Evolutionary conservation across 2,888 invertebrate genomes (phyloP).

Genomic region (Amaurobius ferox): DNA sequence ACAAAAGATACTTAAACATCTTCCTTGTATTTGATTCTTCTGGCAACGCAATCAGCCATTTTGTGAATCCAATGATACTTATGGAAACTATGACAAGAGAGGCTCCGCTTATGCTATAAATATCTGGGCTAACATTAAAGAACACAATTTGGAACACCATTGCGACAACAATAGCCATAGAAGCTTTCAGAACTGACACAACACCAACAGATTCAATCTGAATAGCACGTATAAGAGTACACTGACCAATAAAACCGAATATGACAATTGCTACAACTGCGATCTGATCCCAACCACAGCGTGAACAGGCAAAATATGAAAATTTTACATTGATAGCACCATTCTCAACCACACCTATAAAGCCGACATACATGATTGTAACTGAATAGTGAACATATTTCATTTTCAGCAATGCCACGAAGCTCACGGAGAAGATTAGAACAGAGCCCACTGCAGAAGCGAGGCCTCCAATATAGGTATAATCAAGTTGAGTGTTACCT

Average conservation of each 20-base stretch:
- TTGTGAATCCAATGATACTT: conserved; percentile 87
- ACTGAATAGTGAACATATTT: conserved; percentile 91
- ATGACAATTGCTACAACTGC: conserved; percentile 81
- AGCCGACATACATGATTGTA: conserved; percentile 92
- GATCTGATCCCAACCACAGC: conserved; percentile 87
- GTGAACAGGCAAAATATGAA: conserved; percentile 74
- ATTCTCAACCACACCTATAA: too few relatives aligned
- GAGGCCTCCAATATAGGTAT: conserved; percentile 83
- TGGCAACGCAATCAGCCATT: conserved; percentile 90
- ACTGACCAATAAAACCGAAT: conserved; percentile 73
- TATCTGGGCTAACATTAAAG: too few relatives aligned
- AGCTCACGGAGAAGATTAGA: conserved; percentile 86
- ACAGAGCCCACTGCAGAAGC: conserved; percentile 82
- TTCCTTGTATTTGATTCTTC: conserved; percentile 76
- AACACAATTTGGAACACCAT: conserved; percentile 93
- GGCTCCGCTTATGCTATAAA: too few relatives aligned
- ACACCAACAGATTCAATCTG: conserved; percentile 94
- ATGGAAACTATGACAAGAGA: conserved; percentile 91
- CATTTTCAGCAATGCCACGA: conserved; percentile 90
- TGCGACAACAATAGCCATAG: conserved; percentile 93
- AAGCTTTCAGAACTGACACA: conserved; percentile 89
- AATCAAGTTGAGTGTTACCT: not conserved
- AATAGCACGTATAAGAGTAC: conserved; percentile 87
- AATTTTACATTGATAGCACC: conserved; percentile 78
- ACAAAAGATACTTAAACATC: not conserved